These are phyloP conservation scores for Pegoplata infirma DNA, from an alignment of 2,888 invertebrate genomes.

Conservation along the genomic window DNA sequence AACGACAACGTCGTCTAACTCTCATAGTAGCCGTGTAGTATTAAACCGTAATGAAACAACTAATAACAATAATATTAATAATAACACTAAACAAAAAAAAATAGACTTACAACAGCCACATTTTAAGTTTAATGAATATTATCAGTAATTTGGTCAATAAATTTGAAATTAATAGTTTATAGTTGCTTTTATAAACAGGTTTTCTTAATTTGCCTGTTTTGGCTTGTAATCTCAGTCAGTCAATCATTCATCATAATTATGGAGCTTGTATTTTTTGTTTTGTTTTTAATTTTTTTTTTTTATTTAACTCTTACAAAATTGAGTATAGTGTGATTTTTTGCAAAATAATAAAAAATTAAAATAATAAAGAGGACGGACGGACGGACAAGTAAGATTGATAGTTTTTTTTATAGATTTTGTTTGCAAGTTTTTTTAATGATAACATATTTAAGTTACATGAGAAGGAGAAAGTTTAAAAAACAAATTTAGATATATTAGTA, in stretches of 20 bases:
- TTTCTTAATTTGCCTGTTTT: constrained; percentile 45
- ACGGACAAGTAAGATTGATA: constrained; percentile 28
- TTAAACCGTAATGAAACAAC: neutral
- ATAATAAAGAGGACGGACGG: constrained; percentile 9
- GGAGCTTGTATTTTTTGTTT: too few relatives aligned
- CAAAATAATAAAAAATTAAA: neutral
- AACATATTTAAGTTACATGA: neutral
- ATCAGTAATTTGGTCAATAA: constrained; percentile 58
- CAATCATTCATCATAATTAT: constrained; percentile 61
- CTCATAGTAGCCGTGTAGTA: too few relatives aligned
- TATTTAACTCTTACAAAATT: neutral
- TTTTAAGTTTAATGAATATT: constrained; percentile 54
- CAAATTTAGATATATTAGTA: too few relatives aligned
- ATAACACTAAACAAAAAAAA: constrained; percentile 31
- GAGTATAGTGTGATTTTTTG: constrained; percentile 28
- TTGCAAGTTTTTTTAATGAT: neutral
- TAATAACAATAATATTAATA: constrained; percentile 46
- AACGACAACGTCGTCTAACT: neutral
- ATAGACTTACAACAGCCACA: constrained; percentile 1
- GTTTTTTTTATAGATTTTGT: constrained; percentile 34
- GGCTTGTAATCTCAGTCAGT: constrained; percentile 42
- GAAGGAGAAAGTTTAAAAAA: constrained; percentile 39
- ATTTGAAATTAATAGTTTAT: constrained; percentile 46
- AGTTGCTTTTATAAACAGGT: constrained; percentile 40
- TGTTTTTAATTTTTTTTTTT: too few relatives aligned